Percentiles rank a stretch among this genome's conserved stretches.
Evolutionary conservation across 2,113 vertebrate species (phyloP).

Genomic region (Hippoglossus stenolepis): DNA sequence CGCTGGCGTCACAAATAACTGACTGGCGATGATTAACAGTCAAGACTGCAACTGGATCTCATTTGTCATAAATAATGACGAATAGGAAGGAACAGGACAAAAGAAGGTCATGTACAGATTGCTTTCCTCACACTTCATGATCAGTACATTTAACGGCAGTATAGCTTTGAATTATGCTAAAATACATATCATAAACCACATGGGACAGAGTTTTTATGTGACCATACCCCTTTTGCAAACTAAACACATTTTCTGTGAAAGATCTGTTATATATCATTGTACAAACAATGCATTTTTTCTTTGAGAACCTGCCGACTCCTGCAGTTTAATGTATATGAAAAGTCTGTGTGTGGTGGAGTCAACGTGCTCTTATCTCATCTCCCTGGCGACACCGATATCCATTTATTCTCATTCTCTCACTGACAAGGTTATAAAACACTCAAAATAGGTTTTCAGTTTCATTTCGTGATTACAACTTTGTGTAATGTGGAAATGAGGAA

Average conservation of each 20-base stretch:
- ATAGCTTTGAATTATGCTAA: background rate
- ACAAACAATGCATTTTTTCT: no score
- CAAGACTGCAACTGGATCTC: background rate
- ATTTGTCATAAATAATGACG: background rate
- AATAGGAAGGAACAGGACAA: background rate
- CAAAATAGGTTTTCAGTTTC: constrained; percentile 2
- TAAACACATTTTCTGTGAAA: no score
- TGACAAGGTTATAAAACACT: constrained; percentile 14
- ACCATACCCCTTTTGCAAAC: no score
- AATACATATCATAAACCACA: no score
- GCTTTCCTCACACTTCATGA: background rate
- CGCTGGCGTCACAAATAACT: background rate
- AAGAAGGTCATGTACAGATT: background rate
- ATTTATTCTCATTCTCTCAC: constrained; percentile 7
- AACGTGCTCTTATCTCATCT: background rate
- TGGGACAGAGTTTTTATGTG: no score
- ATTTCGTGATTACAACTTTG: constrained; percentile 22
- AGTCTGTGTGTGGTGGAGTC: no score
- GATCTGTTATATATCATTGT: no score
- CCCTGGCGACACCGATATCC: background rate
- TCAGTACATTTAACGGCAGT: no score
- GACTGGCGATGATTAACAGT: background rate
- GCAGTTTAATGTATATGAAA: background rate
- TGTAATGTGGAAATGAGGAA: constrained; percentile 22
- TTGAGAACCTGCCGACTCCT: no score